Base-by-base conservation (phyloP, 2,888 invertebrate genomes). In the Diploptera punctata region DNA sequence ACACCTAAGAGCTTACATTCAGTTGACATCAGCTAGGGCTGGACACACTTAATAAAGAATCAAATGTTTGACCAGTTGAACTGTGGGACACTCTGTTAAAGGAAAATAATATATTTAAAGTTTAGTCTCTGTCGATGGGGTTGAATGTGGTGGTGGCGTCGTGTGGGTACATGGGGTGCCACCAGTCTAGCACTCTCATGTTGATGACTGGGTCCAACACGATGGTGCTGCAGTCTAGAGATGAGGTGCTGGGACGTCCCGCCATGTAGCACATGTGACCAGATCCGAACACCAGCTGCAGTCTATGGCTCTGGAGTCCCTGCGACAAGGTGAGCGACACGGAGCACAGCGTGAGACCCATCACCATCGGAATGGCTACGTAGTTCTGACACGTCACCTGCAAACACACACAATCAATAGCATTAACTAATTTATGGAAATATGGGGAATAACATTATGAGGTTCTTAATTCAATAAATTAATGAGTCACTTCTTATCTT, bases 181-280 rank as follows among this genome's bases (percentile, higher is more conserved):
- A 91, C 91, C 91, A 91, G 76, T 90, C 88, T 61, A 89, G 77
- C 2, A 90, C 85, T 77, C 84, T 84, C 19, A 85, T 83, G 77
- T 84, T 85, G 57, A 84, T 80, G 43, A 89, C 87, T 24, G 84
- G 84, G 73, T 86, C 85, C 70, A 89, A 81, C 47, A 85, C 80
- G 10, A 87, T 81, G 19, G 84, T 71, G 24, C 72, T 79, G 31
- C 52, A 26, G 21, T 52, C 68, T 24, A 80, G 79, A 24, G 62
- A 24, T 71, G 79, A 79, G 19, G 80, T 81, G 67, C 81, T 80
- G 73, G 80, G 81, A 76, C 82, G 76, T 67, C 79, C 81, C 9
- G 82, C 80, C 13, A 77, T 73, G 33, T 78, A 75, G 57, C 77
- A 77, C 38, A 79, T 77, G 3, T 81, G 77, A 3, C 79, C 80